These are phyloP conservation scores for Gallinago nigripennis DNA, from an alignment of 2,797 vertebrate genomes.

Conservation along the genomic window DNA sequence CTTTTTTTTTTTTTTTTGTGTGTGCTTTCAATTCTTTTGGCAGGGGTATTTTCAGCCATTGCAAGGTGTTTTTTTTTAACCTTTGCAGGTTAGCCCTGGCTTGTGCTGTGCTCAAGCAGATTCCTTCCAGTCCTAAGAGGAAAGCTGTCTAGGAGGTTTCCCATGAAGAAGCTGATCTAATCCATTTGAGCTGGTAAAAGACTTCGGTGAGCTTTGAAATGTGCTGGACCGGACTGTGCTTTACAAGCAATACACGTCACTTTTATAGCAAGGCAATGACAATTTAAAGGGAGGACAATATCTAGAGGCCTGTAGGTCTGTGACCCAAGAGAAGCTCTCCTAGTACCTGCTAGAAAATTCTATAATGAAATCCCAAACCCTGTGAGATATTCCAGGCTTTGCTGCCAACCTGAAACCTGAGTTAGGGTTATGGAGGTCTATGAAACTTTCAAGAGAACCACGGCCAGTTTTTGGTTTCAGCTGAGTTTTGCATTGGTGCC, in stretches of 20 bases:
- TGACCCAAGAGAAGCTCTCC: not conserved
- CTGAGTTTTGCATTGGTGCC: not conserved
- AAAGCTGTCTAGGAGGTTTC: not conserved
- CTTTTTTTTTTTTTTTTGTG: not conserved
- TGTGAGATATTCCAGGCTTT: conserved; percentile 2
- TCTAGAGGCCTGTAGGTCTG: not conserved
- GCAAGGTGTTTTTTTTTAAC: not conserved
- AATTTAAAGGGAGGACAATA: not conserved
- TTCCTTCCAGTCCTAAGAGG: not conserved
- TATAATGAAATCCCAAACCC: conserved; percentile 38
- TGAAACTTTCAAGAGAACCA: conserved; percentile 56
- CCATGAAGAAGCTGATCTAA: not conserved
- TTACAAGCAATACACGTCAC: not conserved
- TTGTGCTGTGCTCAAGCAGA: not conserved
- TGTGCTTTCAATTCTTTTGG: not conserved
- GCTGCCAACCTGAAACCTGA: conserved; percentile 52
- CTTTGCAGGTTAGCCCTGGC: not conserved
- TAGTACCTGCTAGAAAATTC: not conserved
- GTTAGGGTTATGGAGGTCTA: conserved; percentile 12
- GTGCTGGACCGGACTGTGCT: not conserved
- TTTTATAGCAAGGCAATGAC: not conserved
- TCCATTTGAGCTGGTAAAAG: conserved; percentile 14
- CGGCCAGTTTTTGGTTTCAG: conserved; percentile 55
- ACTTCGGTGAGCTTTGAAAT: conserved; percentile 3
- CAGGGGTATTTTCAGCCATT: not conserved